Percentiles rank a stretch among this genome's conserved stretches.
Evolutionary conservation across 2,888 invertebrate genomes (phyloP).

Genomic region (Heliconius hortense): DNA sequence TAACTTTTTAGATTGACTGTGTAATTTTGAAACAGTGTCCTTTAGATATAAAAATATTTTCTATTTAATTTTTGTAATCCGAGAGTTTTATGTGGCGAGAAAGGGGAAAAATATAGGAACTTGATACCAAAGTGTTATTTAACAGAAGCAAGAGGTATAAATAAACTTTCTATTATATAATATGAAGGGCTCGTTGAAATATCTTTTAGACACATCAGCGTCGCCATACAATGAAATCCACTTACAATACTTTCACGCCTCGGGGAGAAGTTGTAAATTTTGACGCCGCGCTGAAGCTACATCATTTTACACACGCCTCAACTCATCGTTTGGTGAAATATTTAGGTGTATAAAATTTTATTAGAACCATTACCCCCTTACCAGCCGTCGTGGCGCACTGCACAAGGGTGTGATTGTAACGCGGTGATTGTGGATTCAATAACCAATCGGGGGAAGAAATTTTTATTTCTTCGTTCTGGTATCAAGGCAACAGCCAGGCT

Average conservation of each 20-base stretch:
- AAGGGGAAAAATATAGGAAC: too few species aligned
- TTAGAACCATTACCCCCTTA: conserved; percentile 75
- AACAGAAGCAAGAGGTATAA: background rate
- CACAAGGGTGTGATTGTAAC: too few species aligned
- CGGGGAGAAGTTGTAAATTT: conserved; percentile 63
- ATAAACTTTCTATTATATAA: conserved; percentile 1
- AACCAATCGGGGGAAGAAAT: too few species aligned
- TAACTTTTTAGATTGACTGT: too few species aligned
- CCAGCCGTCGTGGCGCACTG: conserved; percentile 39
- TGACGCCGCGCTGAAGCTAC: conserved; percentile 58
- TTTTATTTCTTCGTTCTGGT: too few species aligned
- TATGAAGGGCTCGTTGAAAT: conserved; percentile 20
- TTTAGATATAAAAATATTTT: too few species aligned
- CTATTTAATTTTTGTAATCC: too few species aligned
- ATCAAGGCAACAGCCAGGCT: accelerated
- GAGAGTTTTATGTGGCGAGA: too few species aligned
- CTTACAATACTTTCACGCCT: conserved; percentile 48
- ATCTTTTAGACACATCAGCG: conserved; percentile 33
- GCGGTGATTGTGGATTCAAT: too few species aligned
- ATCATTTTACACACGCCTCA: conserved; percentile 77
- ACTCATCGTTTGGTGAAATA: conserved; percentile 78
- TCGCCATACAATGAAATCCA: conserved; percentile 48
- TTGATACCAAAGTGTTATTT: background rate
- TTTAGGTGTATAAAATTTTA: conserved; percentile 81
- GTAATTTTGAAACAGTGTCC: too few species aligned